A percentile compares a stretch with the other conserved stretches of the same genome.
Evolutionary conservation across 1,140 invertebrate genomes (phyloP).

Genomic region (Procambarus virginalis): DNA sequence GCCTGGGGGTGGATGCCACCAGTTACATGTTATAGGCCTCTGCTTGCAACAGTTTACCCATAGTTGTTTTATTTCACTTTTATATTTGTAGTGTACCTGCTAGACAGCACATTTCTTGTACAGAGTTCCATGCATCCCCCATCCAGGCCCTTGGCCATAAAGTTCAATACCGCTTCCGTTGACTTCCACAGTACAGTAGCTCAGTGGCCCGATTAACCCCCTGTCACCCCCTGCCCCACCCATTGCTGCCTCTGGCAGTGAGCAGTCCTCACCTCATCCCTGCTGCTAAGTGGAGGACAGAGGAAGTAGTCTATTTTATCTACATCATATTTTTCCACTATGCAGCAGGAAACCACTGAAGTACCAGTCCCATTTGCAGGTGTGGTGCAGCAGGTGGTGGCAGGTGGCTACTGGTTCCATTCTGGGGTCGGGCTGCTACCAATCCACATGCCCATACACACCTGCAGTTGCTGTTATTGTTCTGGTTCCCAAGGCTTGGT

Average conservation of each 20-base stretch:
- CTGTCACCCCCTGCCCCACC: conserved; percentile 54
- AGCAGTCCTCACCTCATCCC: conserved; percentile 54
- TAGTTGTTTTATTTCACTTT: conserved; percentile 68
- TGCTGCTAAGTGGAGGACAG: conserved; percentile 50
- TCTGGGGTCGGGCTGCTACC: conserved; percentile 62
- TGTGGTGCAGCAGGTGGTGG: conserved; percentile 58
- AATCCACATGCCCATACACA: conserved; percentile 65
- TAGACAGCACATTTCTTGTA: conserved; percentile 68
- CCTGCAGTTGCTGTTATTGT: conserved; percentile 68
- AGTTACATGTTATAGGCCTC: conserved; percentile 67
- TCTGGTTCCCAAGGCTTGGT: conserved; percentile 67
- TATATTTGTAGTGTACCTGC: conserved; percentile 67
- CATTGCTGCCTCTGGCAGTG: conserved; percentile 56
- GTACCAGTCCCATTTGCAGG: conserved; percentile 59
- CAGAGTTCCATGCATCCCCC: conserved; percentile 63
- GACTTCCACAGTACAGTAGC: conserved; percentile 67
- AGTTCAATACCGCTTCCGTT: conserved; percentile 67
- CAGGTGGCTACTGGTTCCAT: conserved; percentile 52
- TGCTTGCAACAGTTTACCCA: conserved; percentile 68
- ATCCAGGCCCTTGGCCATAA: conserved; percentile 63
- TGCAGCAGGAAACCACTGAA: conserved; percentile 58
- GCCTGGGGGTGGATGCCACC: conserved; percentile 66
- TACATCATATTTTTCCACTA: conserved; percentile 42
- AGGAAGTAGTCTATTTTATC: conserved; percentile 17
- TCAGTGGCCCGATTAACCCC: conserved; percentile 51